These are phyloP conservation scores for Trochalopteron elliotii DNA, from an alignment of 2,113 vertebrate genomes.

Conservation along the genomic window DNA sequence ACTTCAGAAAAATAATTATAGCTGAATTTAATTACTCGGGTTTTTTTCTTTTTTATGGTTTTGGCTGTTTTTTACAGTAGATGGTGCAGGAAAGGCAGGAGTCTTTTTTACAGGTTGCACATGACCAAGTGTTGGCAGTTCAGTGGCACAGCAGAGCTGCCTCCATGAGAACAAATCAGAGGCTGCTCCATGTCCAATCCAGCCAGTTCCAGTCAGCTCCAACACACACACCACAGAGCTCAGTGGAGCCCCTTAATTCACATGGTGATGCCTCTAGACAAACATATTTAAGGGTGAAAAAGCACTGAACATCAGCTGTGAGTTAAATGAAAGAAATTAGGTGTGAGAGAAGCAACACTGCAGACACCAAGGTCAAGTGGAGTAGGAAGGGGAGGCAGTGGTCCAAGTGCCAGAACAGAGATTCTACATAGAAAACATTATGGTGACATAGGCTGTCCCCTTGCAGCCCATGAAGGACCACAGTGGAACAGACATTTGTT, in stretches of 20 bases:
- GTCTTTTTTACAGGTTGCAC: background rate
- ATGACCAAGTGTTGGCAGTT: background rate
- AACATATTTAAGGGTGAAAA: background rate
- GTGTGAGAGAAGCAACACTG: background rate
- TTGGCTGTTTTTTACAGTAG: background rate
- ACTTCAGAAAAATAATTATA: background rate
- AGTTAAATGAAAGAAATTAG: background rate
- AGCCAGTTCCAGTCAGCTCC: background rate
- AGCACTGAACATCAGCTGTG: background rate
- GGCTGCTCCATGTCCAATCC: background rate
- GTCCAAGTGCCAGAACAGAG: background rate
- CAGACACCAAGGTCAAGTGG: background rate
- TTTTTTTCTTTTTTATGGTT: background rate
- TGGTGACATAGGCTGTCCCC: background rate
- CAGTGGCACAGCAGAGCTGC: rapidly evolving
- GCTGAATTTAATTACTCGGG: background rate
- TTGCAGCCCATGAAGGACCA: background rate
- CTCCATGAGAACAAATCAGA: background rate
- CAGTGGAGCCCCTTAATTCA: background rate
- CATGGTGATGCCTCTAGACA: background rate
- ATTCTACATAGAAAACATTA: background rate
- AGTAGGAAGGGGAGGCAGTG: background rate
- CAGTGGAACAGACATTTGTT: background rate
- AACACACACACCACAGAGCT: rapidly evolving
- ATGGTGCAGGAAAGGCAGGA: background rate